phyloP scores from a whole-genome alignment of 2,113 vertebrate species.

The Vulpes ferrilata region DNA sequence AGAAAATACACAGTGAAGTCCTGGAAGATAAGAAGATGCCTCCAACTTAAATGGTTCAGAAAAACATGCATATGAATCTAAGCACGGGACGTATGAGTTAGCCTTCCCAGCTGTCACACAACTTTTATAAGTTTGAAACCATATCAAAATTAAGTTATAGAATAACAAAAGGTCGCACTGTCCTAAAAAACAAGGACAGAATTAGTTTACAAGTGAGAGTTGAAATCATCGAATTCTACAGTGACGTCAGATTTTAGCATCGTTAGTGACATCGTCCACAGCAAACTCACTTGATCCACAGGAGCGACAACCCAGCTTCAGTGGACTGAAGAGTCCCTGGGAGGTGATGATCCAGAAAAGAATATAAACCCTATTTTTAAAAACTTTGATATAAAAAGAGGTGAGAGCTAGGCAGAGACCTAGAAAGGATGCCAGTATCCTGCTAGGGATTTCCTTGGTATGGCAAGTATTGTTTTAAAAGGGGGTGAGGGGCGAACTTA shows the following conservation, averaged over 20 bases:
- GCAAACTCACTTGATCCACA: neutral
- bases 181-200: neutral
- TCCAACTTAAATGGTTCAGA: neutral
- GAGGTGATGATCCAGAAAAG: neutral
- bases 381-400: neutral
- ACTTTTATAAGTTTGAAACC: neutral
- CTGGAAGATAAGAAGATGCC: neutral
- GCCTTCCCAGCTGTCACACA: neutral
- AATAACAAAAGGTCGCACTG: neutral
- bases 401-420: neutral
- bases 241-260: neutral
- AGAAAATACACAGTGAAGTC: neutral
- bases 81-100: neutral
- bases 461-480: neutral
- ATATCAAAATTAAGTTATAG: constrained; percentile 20
- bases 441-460: neutral
- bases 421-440: neutral
- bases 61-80: neutral
- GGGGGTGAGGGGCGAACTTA: neutral
- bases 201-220: neutral
- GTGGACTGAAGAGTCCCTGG: neutral
- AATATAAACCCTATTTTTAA: neutral
- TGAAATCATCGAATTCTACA: neutral
- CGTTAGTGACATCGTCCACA: neutral
- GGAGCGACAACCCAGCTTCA: neutral